Evolutionary conservation across 2,797 vertebrate species (phyloP), one percentile per base, ranked within the genome.

Genomic region (Calcarius lapponicus): DNA sequence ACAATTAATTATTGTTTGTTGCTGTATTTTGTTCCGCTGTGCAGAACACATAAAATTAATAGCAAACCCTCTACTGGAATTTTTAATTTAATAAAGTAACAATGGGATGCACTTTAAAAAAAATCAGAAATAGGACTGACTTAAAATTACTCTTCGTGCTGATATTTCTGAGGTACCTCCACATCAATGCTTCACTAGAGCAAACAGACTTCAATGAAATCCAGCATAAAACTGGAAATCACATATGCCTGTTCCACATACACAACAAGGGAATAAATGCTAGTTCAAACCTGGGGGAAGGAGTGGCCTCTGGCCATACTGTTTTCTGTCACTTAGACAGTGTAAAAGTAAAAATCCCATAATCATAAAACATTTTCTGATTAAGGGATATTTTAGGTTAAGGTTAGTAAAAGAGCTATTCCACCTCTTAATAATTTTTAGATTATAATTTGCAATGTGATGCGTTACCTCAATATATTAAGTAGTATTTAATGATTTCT

Each of bases 241-340:
- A 40, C 11, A 28, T 17, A 56, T 12, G 22, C 8, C 14, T 80
- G 40, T 31, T 62, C 40, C 36, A 79, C 18, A 54, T 3, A 26
- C 17, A 73, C 19, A 66, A 32, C 17, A n/a, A 71, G 4, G 22
- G 34, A 60, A 82, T 32, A 91, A 91, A 51, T 15, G 25, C 17
- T 18, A 57, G 19, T 25, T 69, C 25, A 65, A 47, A 79, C 16
- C 0, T 51, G 14, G 20, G 34, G 19, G 11, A 86, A 67, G 28
- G 32, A 73, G 0, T 12, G 24, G 36, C 60, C 45, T 56, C 64
- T 24, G 17, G 36, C 7, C 64, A 48, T 1, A 1, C 10, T 45
- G 36, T 40, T 58, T 89, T 51, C 47, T 62, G 31, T 50, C 28
- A 82, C 43, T 72, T 34, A 66, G 20, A 36, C 10, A 67, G 25